Evolutionary conservation across 92 coral and sea anemone genomes (phyloP).

Genomic region (Umimayanthus kanabou): DNA sequence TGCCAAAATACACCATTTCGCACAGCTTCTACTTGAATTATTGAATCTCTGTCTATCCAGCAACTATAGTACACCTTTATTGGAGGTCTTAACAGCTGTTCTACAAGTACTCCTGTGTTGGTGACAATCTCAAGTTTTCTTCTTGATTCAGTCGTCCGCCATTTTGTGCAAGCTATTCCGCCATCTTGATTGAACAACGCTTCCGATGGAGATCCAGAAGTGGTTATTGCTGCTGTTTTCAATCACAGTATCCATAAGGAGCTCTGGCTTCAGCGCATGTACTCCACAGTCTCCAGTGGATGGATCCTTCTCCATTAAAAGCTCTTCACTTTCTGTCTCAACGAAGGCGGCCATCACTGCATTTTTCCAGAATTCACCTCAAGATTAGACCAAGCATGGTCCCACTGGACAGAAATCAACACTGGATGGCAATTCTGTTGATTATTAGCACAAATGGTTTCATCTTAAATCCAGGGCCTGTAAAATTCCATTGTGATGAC

Average conservation of each 20-base stretch:
- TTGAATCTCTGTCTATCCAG: background rate
- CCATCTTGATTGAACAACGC: background rate
- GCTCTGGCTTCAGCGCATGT: background rate
- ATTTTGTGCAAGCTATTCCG: background rate
- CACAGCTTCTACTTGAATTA: background rate
- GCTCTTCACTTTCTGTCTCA: slow-evolving; percentile 5
- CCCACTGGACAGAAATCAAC: background rate
- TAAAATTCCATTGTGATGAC: slow-evolving; percentile 22
- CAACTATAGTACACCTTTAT: background rate
- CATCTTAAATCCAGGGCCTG: slow-evolving; percentile 35
- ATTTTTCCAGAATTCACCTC: background rate
- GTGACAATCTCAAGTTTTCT: background rate
- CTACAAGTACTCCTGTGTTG: background rate
- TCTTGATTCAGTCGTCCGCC: too few species aligned
- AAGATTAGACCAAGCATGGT: background rate
- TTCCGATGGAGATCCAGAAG: background rate
- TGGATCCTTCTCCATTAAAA: background rate
- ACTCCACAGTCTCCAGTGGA: background rate
- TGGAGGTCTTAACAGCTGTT: background rate
- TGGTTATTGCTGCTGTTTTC: background rate
- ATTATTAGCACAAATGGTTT: slow-evolving; percentile 36
- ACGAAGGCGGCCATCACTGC: slow-evolving; percentile 7
- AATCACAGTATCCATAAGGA: slow-evolving; percentile 12
- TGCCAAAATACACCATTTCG: background rate
- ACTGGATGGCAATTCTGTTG: slow-evolving; percentile 22